Percentiles rank a stretch among this genome's conserved stretches.
Evolutionary conservation across 1,140 invertebrate species (phyloP).

Genomic region (Drosophila watanabei): DNA sequence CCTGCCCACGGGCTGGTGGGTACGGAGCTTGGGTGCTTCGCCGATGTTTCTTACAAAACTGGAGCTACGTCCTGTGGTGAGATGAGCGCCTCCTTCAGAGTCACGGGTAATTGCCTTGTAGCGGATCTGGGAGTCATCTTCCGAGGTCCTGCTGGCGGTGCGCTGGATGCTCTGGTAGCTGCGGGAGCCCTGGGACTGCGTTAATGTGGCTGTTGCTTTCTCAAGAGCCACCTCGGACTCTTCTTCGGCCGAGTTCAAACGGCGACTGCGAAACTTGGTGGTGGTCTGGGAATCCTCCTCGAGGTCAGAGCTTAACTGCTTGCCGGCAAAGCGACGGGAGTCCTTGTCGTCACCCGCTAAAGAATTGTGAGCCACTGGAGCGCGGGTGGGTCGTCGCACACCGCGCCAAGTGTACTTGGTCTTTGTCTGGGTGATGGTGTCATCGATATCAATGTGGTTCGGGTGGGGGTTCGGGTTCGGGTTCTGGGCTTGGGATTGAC

Average conservation of each 20-base stretch:
- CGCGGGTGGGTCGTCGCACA: slow-evolving; percentile 33
- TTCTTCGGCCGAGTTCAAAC: slow-evolving; percentile 51
- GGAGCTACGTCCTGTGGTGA: slow-evolving; percentile 59
- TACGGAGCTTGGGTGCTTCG: slow-evolving; percentile 1
- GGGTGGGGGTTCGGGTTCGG: slow-evolving; percentile 4
- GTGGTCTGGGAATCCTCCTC: slow-evolving; percentile 8
- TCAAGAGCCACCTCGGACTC: slow-evolving; percentile 37
- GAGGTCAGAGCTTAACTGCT: slow-evolving; percentile 50
- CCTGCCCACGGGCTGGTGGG: slow-evolving; percentile 38
- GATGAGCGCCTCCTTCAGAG: slow-evolving; percentile 35
- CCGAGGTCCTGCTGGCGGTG: background rate
- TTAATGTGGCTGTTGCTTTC: background rate
- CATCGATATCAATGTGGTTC: slow-evolving; percentile 26
- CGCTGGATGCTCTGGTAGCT: slow-evolving; percentile 52
- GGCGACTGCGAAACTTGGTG: slow-evolving; percentile 48
- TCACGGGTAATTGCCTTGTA: slow-evolving; percentile 63
- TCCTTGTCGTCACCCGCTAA: slow-evolving; percentile 48
- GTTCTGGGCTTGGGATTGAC: slow-evolving; percentile 34
- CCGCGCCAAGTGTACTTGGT: slow-evolving; percentile 47
- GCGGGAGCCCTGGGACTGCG: slow-evolving; percentile 9
- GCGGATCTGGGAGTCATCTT: slow-evolving; percentile 49
- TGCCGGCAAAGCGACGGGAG: slow-evolving; percentile 72
- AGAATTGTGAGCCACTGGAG: slow-evolving; percentile 33
- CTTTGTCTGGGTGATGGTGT: slow-evolving; percentile 23
- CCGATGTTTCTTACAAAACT: slow-evolving; percentile 50